Evolutionary conservation across 2,888 invertebrate species (phyloP), one percentile per base, ranked within the genome.

Genomic region (Panopea generosa): DNA sequence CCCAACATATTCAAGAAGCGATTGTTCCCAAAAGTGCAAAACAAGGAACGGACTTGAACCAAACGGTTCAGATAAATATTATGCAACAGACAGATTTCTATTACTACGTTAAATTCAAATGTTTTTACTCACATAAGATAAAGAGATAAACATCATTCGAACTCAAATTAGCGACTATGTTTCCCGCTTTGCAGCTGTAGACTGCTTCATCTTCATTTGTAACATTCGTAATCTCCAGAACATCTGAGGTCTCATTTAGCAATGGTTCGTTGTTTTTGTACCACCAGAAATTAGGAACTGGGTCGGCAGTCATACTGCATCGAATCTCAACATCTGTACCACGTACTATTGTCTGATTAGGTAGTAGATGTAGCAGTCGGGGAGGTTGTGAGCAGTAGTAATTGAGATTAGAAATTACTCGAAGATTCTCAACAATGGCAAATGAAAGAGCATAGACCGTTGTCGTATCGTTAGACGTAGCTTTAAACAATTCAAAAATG

Each of bases 91-190:
- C n/a, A n/a, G n/a, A n/a, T n/a, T n/a, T n/a, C n/a, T n/a, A n/a
- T n/a, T n/a, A n/a, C n/a, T n/a, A n/a, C n/a, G n/a, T n/a, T n/a
- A n/a, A n/a, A n/a, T n/a, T n/a, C n/a, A n/a, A n/a, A n/a, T n/a
- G n/a, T n/a, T n/a, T n/a, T n/a, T n/a, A n/a, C n/a, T n/a, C n/a
- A n/a, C n/a, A 4, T 45, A 11, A 45, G 11, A 71, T 53, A 29
- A 20, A 27, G 20, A 69, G 14, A 7, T 62, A 52, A 3, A 33
- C 67, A 7, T 52, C 24, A 16, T 60, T 45, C 4, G 73, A 77
- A n/a, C 73, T 47, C n/a, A 74, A n/a, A 45, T 78, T 78, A 11
- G 70, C 74, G 16, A 78, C 78, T 29, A 78, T 14, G 55, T 78
- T 78, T 27, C 70, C 78, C 0, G 78, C 78, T 14, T 57, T 45